phyloP scores from a whole-genome alignment of 2,797 vertebrate species.

The Sphenodon punctatus region DNA sequence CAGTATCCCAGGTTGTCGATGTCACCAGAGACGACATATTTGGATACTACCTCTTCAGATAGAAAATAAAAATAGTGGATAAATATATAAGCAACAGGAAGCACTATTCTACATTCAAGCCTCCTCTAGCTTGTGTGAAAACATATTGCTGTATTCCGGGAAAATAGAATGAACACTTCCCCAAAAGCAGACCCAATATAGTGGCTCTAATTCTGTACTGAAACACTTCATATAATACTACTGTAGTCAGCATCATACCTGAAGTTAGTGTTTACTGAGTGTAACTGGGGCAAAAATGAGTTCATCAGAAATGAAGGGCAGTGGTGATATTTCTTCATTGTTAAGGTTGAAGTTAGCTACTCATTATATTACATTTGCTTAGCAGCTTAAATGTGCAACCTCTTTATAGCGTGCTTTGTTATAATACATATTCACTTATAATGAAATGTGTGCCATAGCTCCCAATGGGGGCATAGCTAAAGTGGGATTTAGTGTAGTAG shows the following conservation, averaged over 20 bases:
- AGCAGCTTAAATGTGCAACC: too few relatives aligned
- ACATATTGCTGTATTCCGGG: neutral
- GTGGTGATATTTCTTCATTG: neutral
- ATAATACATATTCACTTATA: too few relatives aligned
- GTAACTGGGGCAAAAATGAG: neutral
- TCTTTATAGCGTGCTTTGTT: too few relatives aligned
- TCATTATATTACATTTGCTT: too few relatives aligned
- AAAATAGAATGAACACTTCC: too few relatives aligned
- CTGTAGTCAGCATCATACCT: neutral
- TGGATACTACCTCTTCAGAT: rapidly evolving
- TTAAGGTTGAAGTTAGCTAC: neutral
- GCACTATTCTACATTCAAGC: neutral
- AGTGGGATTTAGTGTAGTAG: too few relatives aligned
- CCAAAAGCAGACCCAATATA: neutral
- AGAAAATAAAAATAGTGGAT: neutral
- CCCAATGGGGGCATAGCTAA: too few relatives aligned
- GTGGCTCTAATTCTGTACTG: neutral
- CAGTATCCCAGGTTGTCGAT: neutral
- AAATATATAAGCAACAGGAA: neutral
- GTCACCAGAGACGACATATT: neutral
- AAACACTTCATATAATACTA: neutral
- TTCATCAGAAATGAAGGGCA: neutral
- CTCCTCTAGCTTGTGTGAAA: neutral
- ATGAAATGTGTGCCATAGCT: too few relatives aligned
- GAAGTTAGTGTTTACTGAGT: neutral